These are phyloP conservation scores for Pseudoatta argentina DNA, from an alignment of 1,140 invertebrate genomes.

Conservation along the genomic window DNA sequence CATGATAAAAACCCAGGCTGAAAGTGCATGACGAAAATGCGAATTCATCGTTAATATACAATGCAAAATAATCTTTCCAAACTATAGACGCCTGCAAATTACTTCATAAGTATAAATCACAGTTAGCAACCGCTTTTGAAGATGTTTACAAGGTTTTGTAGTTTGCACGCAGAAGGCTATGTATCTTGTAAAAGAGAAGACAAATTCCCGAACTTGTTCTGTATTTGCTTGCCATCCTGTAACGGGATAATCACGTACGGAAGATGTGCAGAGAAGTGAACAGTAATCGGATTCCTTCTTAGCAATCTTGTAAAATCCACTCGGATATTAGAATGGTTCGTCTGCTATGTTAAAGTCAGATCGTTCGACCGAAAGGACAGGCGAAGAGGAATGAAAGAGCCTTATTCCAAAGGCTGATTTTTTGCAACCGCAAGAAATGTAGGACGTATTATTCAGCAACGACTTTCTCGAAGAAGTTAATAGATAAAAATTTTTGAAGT, in stretches of 20 bases:
- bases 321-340: slow-evolving; percentile 57
- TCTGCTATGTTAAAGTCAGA: slow-evolving; percentile 35
- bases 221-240: slow-evolving; percentile 32
- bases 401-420: background rate
- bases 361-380: background rate
- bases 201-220: background rate
- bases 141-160: slow-evolving; percentile 23
- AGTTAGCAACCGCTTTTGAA: slow-evolving; percentile 41
- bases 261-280: slow-evolving; percentile 14
- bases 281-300: slow-evolving; percentile 61
- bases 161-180: background rate
- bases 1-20: background rate
- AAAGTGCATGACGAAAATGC: slow-evolving; percentile 1
- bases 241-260: background rate
- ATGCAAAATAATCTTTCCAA: slow-evolving; percentile 16
- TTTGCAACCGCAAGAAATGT: background rate
- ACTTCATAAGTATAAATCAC: slow-evolving; percentile 48
- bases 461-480: background rate
- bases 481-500: background rate
- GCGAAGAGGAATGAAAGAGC: background rate
- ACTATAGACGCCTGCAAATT: slow-evolving; percentile 32
- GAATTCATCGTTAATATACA: slow-evolving; percentile 26
- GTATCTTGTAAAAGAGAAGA: background rate
- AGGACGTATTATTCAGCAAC: slow-evolving; percentile 8
- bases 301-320: slow-evolving; percentile 53